Evolutionary conservation across 2,113 vertebrate species (phyloP), one percentile per base, ranked within the genome.

Genomic region (Dryoscopus gambensis): DNA sequence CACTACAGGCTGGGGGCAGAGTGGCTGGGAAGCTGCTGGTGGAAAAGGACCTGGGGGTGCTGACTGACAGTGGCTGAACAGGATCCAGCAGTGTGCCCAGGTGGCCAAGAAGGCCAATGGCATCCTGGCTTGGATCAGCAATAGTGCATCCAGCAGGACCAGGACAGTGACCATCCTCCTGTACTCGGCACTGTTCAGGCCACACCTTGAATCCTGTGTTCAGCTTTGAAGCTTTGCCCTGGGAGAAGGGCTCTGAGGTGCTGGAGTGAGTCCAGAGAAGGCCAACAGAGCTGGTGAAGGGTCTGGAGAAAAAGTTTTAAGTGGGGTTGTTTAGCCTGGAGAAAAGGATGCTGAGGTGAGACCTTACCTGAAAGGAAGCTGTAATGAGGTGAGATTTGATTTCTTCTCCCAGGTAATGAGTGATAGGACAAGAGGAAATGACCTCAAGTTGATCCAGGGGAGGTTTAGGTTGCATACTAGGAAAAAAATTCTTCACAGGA

Each of bases 51-150:
- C 7, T 50, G 0, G 5, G 28, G 3, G 1, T 37, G 55, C 35
- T 44, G 23, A 3, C 13, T 0, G 1, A 37, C 8, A 37, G 40
- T 0, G 2, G 28, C 55, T 87, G 31, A 87, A 18, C 55, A 27
- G 11, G 63, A 76, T 15, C 23, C 53, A 56, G 27, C 3, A 19
- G 35, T 25, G 37, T 10, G 42, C 16, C 30, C 76, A 68, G 23
- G 55, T 21, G 44, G 13, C 27, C 76, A 62, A 75, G 55, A 13
- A 81, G 40, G 28, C 9, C 47, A 75, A 2, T 15, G 28, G 47
- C 14, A 4, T 6, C 55, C 55, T 44, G 62, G 23, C 20, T 3
- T 39, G 42, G 1, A 56, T 15, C 27, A 42, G 12, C 8, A 63
- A 42, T 11, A 77, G 9, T 6, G 49, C 1, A 3, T 11, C 28